Evolutionary conservation across 1,140 invertebrate genomes (phyloP).

Genomic region (Danaus melanippus): DNA sequence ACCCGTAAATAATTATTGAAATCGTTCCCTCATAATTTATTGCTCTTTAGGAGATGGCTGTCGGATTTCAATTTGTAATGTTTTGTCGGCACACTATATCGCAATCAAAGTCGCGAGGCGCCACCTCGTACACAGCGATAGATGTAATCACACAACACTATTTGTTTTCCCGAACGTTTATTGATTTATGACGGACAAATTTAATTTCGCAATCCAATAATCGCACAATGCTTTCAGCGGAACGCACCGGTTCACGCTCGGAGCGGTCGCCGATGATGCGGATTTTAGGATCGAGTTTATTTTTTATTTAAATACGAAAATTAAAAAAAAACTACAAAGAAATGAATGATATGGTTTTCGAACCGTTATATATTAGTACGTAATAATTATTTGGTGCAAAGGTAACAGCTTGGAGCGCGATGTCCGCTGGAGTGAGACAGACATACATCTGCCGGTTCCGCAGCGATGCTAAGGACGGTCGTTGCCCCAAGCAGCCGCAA

Average conservation of each 20-base stretch:
- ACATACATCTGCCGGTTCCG: conserved; percentile 40
- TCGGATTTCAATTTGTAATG: no score
- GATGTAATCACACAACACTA: neutral
- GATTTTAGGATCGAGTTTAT: conserved; percentile 8
- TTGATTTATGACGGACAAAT: conserved; percentile 20
- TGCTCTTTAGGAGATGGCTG: no score
- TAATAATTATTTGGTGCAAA: conserved; percentile 54
- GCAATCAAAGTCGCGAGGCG: no score
- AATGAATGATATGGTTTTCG: conserved; percentile 13
- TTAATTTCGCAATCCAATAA: conserved; percentile 23
- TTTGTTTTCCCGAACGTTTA: conserved; percentile 16
- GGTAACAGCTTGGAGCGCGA: conserved; percentile 39
- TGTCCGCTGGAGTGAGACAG: conserved; percentile 48
- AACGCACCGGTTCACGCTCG: conserved; percentile 15
- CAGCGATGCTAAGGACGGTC: conserved; percentile 65
- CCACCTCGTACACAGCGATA: no score
- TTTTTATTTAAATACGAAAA: conserved; percentile 6
- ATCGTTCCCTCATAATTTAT: no score
- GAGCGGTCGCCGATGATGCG: conserved; percentile 14
- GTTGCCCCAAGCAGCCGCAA: conserved; percentile 60
- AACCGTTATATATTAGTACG: conserved; percentile 32
- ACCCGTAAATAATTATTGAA: no score
- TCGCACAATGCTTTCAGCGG: conserved; percentile 16
- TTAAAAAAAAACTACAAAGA: conserved; percentile 9
- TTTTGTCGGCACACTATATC: no score